Evolutionary conservation across 2,797 vertebrate species (phyloP).

Genomic region (Paramormyrops hopkinsi): DNA sequence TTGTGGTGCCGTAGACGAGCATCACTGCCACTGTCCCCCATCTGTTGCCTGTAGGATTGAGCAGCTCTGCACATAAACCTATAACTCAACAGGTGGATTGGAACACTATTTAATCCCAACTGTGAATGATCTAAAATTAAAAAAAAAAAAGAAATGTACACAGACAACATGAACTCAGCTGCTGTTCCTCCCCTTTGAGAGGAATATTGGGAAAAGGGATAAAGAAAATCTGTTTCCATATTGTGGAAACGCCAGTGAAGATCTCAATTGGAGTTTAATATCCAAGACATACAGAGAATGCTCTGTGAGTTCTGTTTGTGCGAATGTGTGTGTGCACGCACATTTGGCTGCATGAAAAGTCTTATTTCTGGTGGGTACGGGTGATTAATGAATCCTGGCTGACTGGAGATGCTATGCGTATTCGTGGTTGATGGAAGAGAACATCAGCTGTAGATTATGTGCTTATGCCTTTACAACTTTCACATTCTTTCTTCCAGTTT

Average conservation of each 20-base stretch:
- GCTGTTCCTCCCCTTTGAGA: background rate
- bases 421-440: background rate
- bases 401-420: background rate
- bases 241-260: background rate
- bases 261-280: background rate
- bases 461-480: background rate
- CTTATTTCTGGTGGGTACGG: background rate
- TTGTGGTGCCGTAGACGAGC: background rate
- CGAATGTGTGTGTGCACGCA: conserved; percentile 6
- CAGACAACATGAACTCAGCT: background rate
- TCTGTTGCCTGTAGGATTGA: background rate
- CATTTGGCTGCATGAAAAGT: background rate
- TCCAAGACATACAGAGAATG: background rate
- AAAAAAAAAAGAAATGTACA: background rate
- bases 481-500: background rate
- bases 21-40: background rate
- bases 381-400: background rate
- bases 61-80: background rate
- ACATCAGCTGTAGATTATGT: background rate
- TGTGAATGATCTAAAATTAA: background rate
- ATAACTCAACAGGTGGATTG: background rate
- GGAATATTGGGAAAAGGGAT: background rate
- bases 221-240: background rate
- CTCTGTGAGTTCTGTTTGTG: background rate
- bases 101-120: background rate